phyloP scores from a whole-genome alignment of 2,888 invertebrate species.

The Tethea ocularis region DNA sequence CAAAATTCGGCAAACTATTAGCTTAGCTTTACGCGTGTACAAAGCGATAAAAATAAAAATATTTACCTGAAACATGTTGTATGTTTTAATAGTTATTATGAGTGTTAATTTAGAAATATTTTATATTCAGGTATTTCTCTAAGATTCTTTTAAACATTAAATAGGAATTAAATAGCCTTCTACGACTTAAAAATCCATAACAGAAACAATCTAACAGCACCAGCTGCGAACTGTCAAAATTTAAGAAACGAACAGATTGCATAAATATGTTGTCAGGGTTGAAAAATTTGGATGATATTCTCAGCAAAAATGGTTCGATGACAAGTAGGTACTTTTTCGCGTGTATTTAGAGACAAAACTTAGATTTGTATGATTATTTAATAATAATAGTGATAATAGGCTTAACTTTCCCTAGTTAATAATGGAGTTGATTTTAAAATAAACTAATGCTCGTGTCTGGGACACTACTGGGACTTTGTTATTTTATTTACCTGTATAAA shows the following conservation, averaged over 20 bases:
- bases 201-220: conserved; percentile 65
- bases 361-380: no score
- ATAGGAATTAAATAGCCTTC: conserved; percentile 33
- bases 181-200: conserved; percentile 57
- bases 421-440: no score
- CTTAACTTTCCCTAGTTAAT: no score
- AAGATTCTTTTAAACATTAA: conserved; percentile 24
- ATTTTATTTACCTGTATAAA: no score
- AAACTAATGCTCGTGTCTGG: no score
- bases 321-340: no score
- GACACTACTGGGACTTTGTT: no score
- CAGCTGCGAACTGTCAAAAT: conserved; percentile 79
- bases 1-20: conserved; percentile 31
- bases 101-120: background rate
- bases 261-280: no score
- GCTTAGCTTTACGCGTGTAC: conserved; percentile 24
- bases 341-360: no score
- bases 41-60: conserved; percentile 24
- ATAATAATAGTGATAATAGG: no score
- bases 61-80: conserved; percentile 64
- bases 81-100: conserved; percentile 18
- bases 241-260: conserved; percentile 26
- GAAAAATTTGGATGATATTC: no score
- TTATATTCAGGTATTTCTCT: conserved; percentile 8
- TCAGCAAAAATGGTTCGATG: no score